These are phyloP conservation scores for Polymixis flavicincta DNA, from an alignment of 2,888 invertebrate species.

Conservation along the genomic window DNA sequence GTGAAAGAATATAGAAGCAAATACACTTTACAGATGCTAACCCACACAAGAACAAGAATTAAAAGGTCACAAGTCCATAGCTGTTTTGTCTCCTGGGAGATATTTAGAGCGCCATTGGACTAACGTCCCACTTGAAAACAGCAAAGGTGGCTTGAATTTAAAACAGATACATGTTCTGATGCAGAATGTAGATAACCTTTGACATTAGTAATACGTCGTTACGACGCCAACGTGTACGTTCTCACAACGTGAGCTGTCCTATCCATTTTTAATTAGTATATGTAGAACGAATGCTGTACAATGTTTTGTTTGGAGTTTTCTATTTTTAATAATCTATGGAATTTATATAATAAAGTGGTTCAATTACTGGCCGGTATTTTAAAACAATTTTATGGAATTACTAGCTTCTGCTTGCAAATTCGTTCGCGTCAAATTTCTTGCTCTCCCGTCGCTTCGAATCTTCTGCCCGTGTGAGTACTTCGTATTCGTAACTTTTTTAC, in stretches of 20 bases:
- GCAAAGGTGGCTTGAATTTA: slow-evolving; percentile 53
- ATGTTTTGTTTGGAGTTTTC: neutral
- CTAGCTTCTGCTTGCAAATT: no score
- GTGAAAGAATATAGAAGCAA: neutral
- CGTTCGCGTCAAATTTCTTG: no score
- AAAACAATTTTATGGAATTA: neutral
- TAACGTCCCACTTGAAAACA: slow-evolving; percentile 51
- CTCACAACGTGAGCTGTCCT: slow-evolving; percentile 7
- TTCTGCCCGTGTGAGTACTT: no score
- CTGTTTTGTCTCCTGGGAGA: slow-evolving; percentile 43
- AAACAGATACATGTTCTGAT: slow-evolving; percentile 57
- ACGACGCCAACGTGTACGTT: slow-evolving; percentile 1
- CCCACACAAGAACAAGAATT: neutral
- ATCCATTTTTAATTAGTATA: slow-evolving; percentile 17
- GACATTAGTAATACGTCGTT: slow-evolving; percentile 27
- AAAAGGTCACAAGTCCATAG: slow-evolving; percentile 18
- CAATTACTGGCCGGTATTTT: neutral
- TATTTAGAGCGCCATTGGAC: slow-evolving; percentile 42
- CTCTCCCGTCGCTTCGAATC: no score
- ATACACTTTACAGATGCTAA: slow-evolving; percentile 10
- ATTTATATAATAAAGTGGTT: neutral
- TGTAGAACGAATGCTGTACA: slow-evolving; percentile 1
- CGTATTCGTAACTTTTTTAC: no score
- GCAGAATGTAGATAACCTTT: slow-evolving; percentile 42
- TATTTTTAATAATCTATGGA: neutral